Conservation (phyloP, 1,140 invertebrate species). For the Diprion similis region DNA sequence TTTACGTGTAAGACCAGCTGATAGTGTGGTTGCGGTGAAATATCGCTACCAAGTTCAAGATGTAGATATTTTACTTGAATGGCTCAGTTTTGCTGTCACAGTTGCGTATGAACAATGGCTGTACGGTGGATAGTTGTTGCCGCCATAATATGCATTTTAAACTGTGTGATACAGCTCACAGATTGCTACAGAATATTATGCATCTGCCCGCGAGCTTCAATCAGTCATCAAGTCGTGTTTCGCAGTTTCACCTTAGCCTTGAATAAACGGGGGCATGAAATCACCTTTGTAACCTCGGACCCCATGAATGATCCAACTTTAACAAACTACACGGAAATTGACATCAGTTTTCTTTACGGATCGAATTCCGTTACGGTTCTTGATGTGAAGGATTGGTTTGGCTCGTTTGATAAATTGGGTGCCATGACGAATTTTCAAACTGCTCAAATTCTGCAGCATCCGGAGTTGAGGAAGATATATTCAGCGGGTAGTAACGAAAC, state of each 20-base stretch:
- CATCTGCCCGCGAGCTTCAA: constrained; percentile 28
- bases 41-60: too few relatives aligned
- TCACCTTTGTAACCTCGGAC: constrained; percentile 43
- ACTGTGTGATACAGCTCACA: background rate
- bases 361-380: background rate
- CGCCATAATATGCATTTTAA: too few relatives aligned
- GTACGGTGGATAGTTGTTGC: too few relatives aligned
- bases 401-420: accelerated
- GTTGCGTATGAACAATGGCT: too few relatives aligned
- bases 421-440: background rate
- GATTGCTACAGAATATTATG: constrained; percentile 28
- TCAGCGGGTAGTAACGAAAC: constrained; percentile 24
- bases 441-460: constrained; percentile 25
- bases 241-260: constrained; percentile 35
- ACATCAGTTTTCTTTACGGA: constrained; percentile 17
- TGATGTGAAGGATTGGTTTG: constrained; percentile 16
- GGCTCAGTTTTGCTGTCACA: too few relatives aligned
- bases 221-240: constrained; percentile 43
- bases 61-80: too few relatives aligned
- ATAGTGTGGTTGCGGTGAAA: too few relatives aligned
- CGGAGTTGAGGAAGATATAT: constrained; percentile 35
- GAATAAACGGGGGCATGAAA: constrained; percentile 46
- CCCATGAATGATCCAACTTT: constrained; percentile 31
- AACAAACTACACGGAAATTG: constrained; percentile 28
- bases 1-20: too few relatives aligned